A percentile compares a stretch with the other conserved stretches of the same genome.
phyloP scores from a whole-genome alignment of 92 coral and sea anemone genomes.

The Siderastrea radians region DNA sequence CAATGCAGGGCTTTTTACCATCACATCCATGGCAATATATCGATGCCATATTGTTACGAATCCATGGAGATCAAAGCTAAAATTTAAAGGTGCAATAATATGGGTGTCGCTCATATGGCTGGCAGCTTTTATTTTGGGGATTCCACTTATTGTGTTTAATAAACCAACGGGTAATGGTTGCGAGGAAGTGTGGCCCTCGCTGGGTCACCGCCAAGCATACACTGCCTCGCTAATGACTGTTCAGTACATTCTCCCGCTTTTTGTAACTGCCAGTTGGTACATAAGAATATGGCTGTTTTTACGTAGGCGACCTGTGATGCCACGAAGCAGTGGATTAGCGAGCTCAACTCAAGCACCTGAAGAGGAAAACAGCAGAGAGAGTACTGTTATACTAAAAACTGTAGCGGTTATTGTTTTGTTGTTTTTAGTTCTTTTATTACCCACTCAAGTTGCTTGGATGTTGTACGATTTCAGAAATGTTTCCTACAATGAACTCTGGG shows the following conservation, averaged over 20 bases:
- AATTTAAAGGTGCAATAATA: slow-evolving; percentile 11
- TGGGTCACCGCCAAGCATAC: neutral
- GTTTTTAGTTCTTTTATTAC: slow-evolving; percentile 73
- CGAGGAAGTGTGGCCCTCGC: neutral
- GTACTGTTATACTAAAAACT: slow-evolving; percentile 68
- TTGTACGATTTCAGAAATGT: slow-evolving; percentile 70
- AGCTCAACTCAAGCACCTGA: neutral
- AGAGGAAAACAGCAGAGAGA: slow-evolving; percentile 68
- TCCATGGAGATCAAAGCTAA: slow-evolving; percentile 62
- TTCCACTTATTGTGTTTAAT: slow-evolving; percentile 28
- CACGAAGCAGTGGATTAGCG: slow-evolving; percentile 11
- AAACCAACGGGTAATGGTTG: neutral
- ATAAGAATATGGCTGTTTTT: slow-evolving; percentile 64
- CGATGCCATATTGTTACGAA: slow-evolving; percentile 31
- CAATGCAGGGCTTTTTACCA: slow-evolving; percentile 44
- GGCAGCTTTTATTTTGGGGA: slow-evolving; percentile 43
- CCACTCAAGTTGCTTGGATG: slow-evolving; percentile 87
- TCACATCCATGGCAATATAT: slow-evolving; percentile 29
- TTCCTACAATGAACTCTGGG: slow-evolving; percentile 42
- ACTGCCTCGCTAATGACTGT: neutral
- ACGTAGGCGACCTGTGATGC: slow-evolving; percentile 44
- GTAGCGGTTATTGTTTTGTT: slow-evolving; percentile 71
- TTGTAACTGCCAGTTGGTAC: slow-evolving; percentile 73
- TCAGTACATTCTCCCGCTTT: slow-evolving; percentile 77
- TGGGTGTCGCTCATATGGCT: slow-evolving; percentile 67